Evolutionary conservation across 2,888 invertebrate genomes (phyloP).

Genomic region (Vandiemenella viatica): DNA sequence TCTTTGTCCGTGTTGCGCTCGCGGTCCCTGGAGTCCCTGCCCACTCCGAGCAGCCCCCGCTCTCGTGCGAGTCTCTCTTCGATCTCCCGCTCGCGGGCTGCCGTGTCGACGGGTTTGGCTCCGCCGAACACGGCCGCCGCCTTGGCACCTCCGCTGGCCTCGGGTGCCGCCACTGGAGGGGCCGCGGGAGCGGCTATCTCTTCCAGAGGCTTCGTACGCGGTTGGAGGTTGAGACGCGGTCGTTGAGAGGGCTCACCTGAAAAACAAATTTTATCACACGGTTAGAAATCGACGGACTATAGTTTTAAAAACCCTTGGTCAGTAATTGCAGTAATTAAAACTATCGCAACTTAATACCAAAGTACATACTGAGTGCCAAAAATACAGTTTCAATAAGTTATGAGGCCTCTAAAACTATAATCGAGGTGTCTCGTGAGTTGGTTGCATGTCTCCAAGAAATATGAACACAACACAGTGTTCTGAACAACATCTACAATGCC

Average conservation of each 20-base stretch:
- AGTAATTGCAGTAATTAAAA: neutral
- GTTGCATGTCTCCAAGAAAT: no score
- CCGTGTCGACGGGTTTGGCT: constrained; percentile 89
- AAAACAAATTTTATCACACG: constrained; percentile 14
- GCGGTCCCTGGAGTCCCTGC: neutral
- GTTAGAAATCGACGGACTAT: no score
- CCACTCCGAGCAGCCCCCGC: neutral
- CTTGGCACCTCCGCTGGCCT: constrained; percentile 19
- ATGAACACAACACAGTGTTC: no score
- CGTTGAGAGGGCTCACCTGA: constrained; percentile 47
- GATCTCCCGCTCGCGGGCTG: constrained; percentile 77
- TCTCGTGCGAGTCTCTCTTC: constrained; percentile 64
- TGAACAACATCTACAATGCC: no score
- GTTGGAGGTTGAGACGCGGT: constrained; percentile 63
- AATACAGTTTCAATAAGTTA: neutral
- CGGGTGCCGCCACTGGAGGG: constrained; percentile 17
- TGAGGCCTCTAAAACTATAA: no score
- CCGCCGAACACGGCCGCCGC: constrained; percentile 77
- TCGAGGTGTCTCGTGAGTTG: no score
- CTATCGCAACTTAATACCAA: neutral
- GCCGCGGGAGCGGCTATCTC: constrained; percentile 18
- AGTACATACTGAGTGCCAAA: neutral
- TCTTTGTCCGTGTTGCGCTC: no score
- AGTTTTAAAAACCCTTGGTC: neutral
- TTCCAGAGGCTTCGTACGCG: constrained; percentile 61